A percentile compares a stretch with the other conserved stretches of the same genome.
These are phyloP conservation scores for Acropternis orthonyx DNA, from an alignment of 2,797 vertebrate genomes.

Conservation along the genomic window DNA sequence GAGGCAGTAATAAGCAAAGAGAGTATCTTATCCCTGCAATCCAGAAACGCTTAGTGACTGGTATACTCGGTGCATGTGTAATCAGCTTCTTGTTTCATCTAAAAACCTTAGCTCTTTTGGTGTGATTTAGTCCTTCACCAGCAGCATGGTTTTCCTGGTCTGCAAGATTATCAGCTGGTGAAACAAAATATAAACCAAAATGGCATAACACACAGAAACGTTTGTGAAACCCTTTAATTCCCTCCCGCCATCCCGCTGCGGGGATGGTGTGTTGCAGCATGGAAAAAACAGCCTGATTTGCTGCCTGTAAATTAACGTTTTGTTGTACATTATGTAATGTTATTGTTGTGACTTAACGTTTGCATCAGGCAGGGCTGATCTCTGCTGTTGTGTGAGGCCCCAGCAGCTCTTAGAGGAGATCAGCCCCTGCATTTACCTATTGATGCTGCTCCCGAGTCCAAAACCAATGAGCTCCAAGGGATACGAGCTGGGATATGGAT, in stretches of 20 bases:
- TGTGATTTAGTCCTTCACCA: constrained; percentile 45
- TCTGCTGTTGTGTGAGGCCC: not conserved
- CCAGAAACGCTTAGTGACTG: constrained; percentile 69
- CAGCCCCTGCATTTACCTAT: not conserved
- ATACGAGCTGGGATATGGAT: not conserved
- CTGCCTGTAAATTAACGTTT: not conserved
- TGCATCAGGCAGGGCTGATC: constrained; percentile 17
- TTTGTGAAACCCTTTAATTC: not conserved
- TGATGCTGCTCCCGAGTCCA: not conserved
- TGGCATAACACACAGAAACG: not conserved
- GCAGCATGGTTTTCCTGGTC: constrained; percentile 28
- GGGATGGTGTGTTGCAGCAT: not conserved
- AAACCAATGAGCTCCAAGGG: not conserved
- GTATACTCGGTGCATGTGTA: constrained; percentile 61
- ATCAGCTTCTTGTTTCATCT: constrained; percentile 70
- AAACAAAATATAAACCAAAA: constrained; percentile 5
- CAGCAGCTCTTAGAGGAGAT: not conserved
- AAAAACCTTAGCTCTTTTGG: constrained; percentile 60
- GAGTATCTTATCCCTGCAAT: constrained; percentile 78
- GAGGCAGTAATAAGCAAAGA: constrained; percentile 75
- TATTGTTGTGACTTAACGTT: not conserved
- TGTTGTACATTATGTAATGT: not conserved
- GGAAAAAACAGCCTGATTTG: not conserved
- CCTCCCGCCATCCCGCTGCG: not conserved
- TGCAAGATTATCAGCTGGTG: not conserved